Percentiles rank a stretch among this genome's conserved stretches.
Conservation (phyloP, 2,113 vertebrate species). For the Coptodon rendalli region DNA sequence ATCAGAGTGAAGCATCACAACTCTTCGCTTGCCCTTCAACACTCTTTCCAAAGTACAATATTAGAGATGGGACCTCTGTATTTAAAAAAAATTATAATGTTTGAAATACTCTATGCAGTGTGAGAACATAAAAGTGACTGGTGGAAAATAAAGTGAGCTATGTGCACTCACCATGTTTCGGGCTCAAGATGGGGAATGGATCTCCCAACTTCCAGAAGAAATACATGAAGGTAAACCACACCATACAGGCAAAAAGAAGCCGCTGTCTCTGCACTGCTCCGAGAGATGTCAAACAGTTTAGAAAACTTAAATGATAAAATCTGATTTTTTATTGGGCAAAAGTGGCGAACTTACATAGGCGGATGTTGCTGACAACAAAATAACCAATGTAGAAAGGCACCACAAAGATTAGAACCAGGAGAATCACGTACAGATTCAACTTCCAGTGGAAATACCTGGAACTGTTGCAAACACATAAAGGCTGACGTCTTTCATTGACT, state of each 20-base stretch:
- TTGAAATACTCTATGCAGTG: not conserved
- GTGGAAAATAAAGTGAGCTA: not conserved
- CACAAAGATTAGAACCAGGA: constrained; percentile 93
- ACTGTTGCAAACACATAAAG: constrained; percentile 60
- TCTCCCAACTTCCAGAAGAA: constrained; percentile 99
- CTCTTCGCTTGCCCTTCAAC: not conserved
- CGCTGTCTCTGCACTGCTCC: constrained; percentile 86
- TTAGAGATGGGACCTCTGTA: not conserved
- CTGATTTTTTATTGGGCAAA: not conserved
- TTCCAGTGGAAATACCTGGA: constrained; percentile 99
- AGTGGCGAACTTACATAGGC: constrained; percentile 80
- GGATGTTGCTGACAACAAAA: constrained; percentile 97
- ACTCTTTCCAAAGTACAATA: not conserved
- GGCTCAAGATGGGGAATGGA: constrained; percentile 96
- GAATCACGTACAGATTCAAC: constrained; percentile 92
- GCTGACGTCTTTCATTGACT: not conserved
- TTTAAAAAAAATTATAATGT: not conserved
- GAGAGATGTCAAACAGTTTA: not conserved
- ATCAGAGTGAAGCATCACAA: not conserved
- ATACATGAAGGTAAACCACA: constrained; percentile 99
- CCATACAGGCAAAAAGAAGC: constrained; percentile 87
- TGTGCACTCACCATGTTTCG: constrained; percentile 87
- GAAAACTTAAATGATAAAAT: not conserved
- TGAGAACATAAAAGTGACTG: not conserved
- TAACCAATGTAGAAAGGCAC: constrained; percentile 99